Evolutionary conservation across 2,888 invertebrate genomes (phyloP), one percentile per base, ranked within the genome.

Genomic region (Chelonus formosanus): DNA sequence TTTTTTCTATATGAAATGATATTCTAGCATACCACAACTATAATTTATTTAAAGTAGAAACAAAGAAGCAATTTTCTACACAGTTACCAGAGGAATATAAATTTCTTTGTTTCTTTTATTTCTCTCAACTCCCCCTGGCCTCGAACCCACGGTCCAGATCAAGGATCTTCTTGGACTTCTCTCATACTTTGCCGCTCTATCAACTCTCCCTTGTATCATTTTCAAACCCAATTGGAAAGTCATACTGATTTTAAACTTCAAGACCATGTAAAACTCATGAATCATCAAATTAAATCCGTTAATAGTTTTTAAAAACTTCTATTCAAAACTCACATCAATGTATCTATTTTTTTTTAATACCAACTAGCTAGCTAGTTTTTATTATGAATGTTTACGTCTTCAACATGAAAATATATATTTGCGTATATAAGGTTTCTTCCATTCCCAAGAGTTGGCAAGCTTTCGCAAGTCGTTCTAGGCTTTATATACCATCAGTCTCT

Each of bases 71-170:
- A 34, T 20, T 35, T 10, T 60, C 44, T 34, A 10, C 60, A 43
- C 44, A 43, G 40, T 40, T 40, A 40, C 40, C 6, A 6, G 4
- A 50, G 44, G 44, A 48, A 48, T 43, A 52, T 6, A 57, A 40
- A 54, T 43, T 20, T 53, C 31, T 35, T 53, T 43, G 34, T 53
- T 57, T 34, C 20, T 56, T 45, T 56, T 48, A 35, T 56, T 53
- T 3, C 47, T 48, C 45, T 50, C 6, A 36, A 58, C 36, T 50
- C 31, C 59, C 43, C 57, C 44, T 45, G 10, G 31, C 54, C 43
- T 62, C 58, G 59, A 56, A 59, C 59, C 48, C 43, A 55, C 65
- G 60, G 54, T 67, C 57, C 58, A 50, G 61, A 59, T 59, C 59
- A 43, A 59, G 43, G 50, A 50, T 36, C 48, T 48, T 40, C 50